Evolutionary conservation across 2,888 invertebrate genomes (phyloP).

Genomic region (Aphidius colemani): DNA sequence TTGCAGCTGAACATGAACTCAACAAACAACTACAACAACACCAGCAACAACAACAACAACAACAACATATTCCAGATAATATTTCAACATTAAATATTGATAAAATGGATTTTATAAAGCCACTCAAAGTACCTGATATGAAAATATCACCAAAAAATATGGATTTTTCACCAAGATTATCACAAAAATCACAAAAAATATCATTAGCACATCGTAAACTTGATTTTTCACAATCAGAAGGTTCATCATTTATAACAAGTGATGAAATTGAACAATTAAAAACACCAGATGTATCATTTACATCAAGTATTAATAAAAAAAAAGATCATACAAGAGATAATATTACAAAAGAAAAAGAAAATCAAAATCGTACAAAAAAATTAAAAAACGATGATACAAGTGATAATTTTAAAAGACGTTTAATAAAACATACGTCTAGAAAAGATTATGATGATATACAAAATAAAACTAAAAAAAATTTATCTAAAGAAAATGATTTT

Average conservation of each 20-base stretch:
- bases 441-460: conserved; percentile 45
- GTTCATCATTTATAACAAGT: conserved; percentile 47
- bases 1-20: conserved; percentile 41
- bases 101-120: conserved; percentile 53
- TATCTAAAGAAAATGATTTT: conserved; percentile 37
- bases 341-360: conserved; percentile 52
- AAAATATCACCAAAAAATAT: conserved; percentile 54
- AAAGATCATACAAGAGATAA: conserved; percentile 51
- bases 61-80: neutral
- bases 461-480: conserved; percentile 38
- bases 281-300: conserved; percentile 49
- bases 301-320: conserved; percentile 48
- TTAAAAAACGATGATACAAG: conserved; percentile 50
- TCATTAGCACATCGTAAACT: conserved; percentile 48
- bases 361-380: conserved; percentile 52
- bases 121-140: conserved; percentile 55
- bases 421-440: conserved; percentile 46
- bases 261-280: conserved; percentile 53
- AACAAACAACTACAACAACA: conserved; percentile 22
- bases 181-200: conserved; percentile 44
- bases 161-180: conserved; percentile 47
- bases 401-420: conserved; percentile 43
- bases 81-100: conserved; percentile 11
- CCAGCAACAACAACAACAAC: conserved; percentile 30
- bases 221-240: conserved; percentile 51